A percentile compares a stretch with the other conserved stretches of the same genome.
Evolutionary conservation across 2,797 vertebrate genomes (phyloP).

Genomic region (Erithacus rubecula): DNA sequence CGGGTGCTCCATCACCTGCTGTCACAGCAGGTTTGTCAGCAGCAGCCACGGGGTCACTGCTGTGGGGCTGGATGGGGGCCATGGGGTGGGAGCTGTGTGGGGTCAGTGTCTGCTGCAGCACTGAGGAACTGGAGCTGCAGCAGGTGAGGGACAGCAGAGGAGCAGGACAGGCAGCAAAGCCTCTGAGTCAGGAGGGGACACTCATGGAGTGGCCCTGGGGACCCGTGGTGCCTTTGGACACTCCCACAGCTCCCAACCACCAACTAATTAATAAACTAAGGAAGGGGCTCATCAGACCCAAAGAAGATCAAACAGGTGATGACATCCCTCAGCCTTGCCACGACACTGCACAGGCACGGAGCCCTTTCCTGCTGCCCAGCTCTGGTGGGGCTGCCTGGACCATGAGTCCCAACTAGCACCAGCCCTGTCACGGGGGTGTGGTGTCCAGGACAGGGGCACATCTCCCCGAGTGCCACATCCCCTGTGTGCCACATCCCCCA

Average conservation of each 20-base stretch:
- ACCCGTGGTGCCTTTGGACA: not conserved
- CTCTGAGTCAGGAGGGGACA: slow-evolving; percentile 38
- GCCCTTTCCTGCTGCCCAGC: not conserved
- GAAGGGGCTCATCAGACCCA: not conserved
- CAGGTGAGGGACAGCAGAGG: not conserved
- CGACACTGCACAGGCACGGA: rapidly evolving
- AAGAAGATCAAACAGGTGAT: not conserved
- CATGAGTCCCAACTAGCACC: rapidly evolving
- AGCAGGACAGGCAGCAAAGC: not conserved
- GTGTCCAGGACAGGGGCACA: rapidly evolving
- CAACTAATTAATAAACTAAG: not conserved
- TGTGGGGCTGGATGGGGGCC: not conserved
- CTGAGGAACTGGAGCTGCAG: rapidly evolving
- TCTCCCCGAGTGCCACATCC: rapidly evolving
- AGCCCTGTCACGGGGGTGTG: not conserved
- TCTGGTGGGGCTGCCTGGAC: not conserved
- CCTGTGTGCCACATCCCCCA: not conserved
- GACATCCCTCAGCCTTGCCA: not conserved
- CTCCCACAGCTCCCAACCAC: not conserved
- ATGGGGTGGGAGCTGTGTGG: rapidly evolving
- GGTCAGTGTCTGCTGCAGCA: not conserved
- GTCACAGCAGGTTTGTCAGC: not conserved
- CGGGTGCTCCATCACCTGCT: rapidly evolving
- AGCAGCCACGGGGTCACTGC: not conserved
- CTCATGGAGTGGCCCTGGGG: not conserved